Evolutionary conservation across 2,888 invertebrate species (phyloP).

Genomic region (Habroteleia sp.): DNA sequence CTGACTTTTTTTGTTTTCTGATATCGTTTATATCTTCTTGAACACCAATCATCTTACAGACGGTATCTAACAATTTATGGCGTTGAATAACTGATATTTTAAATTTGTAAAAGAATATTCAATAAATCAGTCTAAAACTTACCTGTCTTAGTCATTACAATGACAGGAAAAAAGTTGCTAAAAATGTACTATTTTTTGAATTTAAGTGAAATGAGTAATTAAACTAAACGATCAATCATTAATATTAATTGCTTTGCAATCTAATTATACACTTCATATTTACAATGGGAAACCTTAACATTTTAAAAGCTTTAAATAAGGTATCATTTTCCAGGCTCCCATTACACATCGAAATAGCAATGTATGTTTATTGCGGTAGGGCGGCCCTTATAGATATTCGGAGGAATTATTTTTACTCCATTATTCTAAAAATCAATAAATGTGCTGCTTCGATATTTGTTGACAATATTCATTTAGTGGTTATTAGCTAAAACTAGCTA

Average conservation of each 20-base stretch:
- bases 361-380: too few relatives aligned
- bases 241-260: constrained; percentile 33
- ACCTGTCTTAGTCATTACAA: too few relatives aligned
- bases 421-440: too few relatives aligned
- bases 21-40: constrained; percentile 29
- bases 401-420: too few relatives aligned
- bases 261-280: constrained; percentile 18
- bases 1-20: constrained; percentile 37
- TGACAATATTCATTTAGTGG: not conserved
- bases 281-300: constrained; percentile 24
- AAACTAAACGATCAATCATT: too few relatives aligned
- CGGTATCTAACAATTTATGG: constrained; percentile 27
- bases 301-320: constrained; percentile 40
- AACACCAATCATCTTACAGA: constrained; percentile 4
- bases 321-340: constrained; percentile 37
- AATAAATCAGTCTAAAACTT: constrained; percentile 17
- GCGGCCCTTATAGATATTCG: too few relatives aligned
- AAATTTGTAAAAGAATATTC: constrained; percentile 30
- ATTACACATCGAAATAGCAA: too few relatives aligned
- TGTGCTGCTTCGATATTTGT: not conserved
- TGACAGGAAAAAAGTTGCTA: too few relatives aligned
- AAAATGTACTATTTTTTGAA: too few relatives aligned
- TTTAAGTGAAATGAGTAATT: too few relatives aligned
- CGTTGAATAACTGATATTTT: constrained; percentile 21
- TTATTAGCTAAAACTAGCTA: constrained; percentile 2